A percentile compares a stretch with the other conserved stretches of the same genome.
These are phyloP conservation scores for Drosophila melanica DNA, from an alignment of 1,140 invertebrate genomes.

Conservation along the genomic window DNA sequence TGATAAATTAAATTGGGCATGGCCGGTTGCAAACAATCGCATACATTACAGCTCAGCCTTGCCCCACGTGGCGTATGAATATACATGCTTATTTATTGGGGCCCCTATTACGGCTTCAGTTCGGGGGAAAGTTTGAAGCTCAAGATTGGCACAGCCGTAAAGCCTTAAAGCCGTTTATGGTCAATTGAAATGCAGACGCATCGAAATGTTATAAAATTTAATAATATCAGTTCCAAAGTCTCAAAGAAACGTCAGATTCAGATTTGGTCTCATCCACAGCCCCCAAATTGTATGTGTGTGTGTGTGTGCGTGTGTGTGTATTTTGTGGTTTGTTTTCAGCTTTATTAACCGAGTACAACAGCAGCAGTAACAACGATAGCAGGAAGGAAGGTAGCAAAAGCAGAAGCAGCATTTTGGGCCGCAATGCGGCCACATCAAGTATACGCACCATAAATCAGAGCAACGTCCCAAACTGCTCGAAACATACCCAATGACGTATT, in stretches of 20 bases:
- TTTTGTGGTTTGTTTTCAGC: conserved; percentile 61
- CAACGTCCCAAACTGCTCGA: conserved; percentile 47
- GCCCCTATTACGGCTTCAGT: conserved; percentile 7
- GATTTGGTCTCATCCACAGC: background rate
- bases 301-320: conserved; percentile 25
- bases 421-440: conserved; percentile 73
- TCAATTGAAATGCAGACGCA: conserved; percentile 78
- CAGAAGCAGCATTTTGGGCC: conserved; percentile 61
- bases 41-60: background rate
- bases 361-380: background rate
- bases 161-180: conserved; percentile 68
- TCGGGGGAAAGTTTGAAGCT: conserved; percentile 55
- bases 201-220: conserved; percentile 81
- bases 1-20: conserved; percentile 79
- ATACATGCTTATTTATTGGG: conserved; percentile 25
- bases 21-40: conserved; percentile 24
- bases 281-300: background rate
- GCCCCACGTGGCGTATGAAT: conserved; percentile 34
- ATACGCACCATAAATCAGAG: conserved; percentile 80
- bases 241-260: conserved; percentile 9
- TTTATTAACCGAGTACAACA: conserved; percentile 38
- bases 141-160: conserved; percentile 10
- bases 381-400: conserved; percentile 27
- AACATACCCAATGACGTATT: conserved; percentile 67
- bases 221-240: conserved; percentile 46